Evolutionary conservation across 2,113 vertebrate species (phyloP).

Genomic region (Pleuronectes platessa): DNA sequence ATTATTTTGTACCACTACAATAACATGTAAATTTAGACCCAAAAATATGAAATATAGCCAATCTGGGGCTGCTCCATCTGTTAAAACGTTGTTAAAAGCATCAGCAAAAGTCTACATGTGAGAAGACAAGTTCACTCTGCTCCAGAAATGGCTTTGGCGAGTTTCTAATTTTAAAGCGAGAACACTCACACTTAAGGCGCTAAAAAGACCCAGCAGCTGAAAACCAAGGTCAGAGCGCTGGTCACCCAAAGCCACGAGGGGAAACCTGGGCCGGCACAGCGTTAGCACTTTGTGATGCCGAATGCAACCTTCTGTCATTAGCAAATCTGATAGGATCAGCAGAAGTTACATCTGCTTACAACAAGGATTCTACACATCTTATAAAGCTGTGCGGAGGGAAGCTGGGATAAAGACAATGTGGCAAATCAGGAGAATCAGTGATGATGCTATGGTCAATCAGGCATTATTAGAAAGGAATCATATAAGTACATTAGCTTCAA

Average conservation of each 20-base stretch:
- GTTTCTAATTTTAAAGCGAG: not conserved
- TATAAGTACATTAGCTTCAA: too few species aligned
- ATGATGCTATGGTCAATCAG: not conserved
- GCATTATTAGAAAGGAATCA: not conserved
- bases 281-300: not conserved
- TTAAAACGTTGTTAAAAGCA: not conserved
- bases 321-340: slow-evolving; percentile 7
- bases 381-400: not conserved
- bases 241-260: not conserved
- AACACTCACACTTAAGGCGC: not conserved
- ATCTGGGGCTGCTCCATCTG: not conserved
- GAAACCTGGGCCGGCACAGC: not conserved
- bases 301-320: not conserved
- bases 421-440: not conserved
- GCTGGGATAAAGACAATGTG: not conserved
- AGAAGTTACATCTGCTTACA: not conserved
- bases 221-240: slow-evolving; percentile 6
- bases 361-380: not conserved
- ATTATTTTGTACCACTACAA: not conserved
- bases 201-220: slow-evolving; percentile 11
- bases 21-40: not conserved
- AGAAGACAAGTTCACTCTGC: not conserved
- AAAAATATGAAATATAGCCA: not conserved
- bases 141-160: not conserved
- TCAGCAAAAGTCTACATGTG: not conserved